phyloP scores from a whole-genome alignment of 2,113 vertebrate species.

The Myotis lucifugus region DNA sequence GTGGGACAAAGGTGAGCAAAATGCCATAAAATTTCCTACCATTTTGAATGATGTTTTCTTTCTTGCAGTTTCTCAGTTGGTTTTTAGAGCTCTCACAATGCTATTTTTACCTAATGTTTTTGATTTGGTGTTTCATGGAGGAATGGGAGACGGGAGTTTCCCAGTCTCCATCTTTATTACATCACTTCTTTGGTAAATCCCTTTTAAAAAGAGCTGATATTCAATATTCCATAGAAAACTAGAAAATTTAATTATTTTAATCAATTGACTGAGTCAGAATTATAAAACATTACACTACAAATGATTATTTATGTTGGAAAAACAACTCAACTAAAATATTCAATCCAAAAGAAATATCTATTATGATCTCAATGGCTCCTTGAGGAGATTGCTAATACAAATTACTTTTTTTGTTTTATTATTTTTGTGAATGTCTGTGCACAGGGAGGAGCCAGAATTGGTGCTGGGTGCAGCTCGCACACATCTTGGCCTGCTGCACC shows the following conservation, averaged over 20 bases:
- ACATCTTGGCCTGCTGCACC: too few relatives aligned
- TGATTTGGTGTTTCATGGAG: not conserved
- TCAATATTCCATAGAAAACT: not conserved
- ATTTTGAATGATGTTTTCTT: not conserved
- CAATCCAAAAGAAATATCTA: not conserved
- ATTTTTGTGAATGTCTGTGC: not conserved
- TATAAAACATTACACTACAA: not conserved
- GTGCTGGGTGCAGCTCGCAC: too few relatives aligned
- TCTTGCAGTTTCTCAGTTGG: too few relatives aligned
- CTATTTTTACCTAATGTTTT: not conserved
- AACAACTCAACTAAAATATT: not conserved
- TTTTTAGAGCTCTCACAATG: too few relatives aligned
- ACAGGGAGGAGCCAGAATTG: too few relatives aligned
- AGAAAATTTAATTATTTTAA: not conserved
- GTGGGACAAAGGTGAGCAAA: not conserved
- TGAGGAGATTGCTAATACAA: not conserved
- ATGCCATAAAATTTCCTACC: not conserved
- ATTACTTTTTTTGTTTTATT: not conserved
- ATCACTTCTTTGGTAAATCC: not conserved
- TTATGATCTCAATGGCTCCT: not conserved
- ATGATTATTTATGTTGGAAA: not conserved
- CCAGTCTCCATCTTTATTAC: not conserved
- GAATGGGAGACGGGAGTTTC: not conserved
- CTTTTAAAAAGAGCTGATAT: not conserved
- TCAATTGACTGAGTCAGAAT: not conserved